phyloP scores from a whole-genome alignment of 2,888 invertebrate species.

The Ophion ellenae region DNA sequence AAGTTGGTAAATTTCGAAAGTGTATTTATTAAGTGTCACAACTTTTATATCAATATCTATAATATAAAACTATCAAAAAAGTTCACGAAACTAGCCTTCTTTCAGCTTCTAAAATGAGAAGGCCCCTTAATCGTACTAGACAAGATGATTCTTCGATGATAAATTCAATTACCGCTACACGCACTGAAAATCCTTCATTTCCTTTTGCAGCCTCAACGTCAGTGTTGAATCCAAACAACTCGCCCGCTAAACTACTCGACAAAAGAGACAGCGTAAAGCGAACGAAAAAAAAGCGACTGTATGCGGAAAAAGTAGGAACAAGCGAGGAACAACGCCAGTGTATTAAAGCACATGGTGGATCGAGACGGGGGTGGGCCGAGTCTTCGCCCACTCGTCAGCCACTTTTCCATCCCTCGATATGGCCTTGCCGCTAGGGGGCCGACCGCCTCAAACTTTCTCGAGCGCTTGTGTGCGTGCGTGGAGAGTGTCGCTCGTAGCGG shows the following conservation, averaged over 20 bases:
- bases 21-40: too few relatives aligned
- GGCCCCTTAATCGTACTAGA: constrained; percentile 23
- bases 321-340: constrained; percentile 47
- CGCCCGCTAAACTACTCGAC: constrained; percentile 36
- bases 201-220: not conserved
- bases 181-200: not conserved
- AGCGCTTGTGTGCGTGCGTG: constrained; percentile 28
- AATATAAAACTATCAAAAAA: too few relatives aligned
- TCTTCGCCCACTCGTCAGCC: constrained; percentile 16
- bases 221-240: constrained; percentile 35
- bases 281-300: constrained; percentile 6
- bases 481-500: constrained; percentile 23
- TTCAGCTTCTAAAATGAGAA: too few relatives aligned
- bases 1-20: too few relatives aligned
- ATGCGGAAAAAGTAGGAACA: constrained; percentile 47
- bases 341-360: constrained; percentile 45
- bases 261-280: not conserved
- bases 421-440: constrained; percentile 61
- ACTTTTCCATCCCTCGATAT: constrained; percentile 61
- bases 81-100: too few relatives aligned
- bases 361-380: constrained; percentile 17
- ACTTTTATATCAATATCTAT: too few relatives aligned
- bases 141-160: constrained; percentile 15
- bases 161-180: constrained; percentile 4
- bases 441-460: constrained; percentile 64